These are phyloP conservation scores for Myotis lucifugus DNA, from an alignment of 2,113 vertebrate species.

Conservation along the genomic window DNA sequence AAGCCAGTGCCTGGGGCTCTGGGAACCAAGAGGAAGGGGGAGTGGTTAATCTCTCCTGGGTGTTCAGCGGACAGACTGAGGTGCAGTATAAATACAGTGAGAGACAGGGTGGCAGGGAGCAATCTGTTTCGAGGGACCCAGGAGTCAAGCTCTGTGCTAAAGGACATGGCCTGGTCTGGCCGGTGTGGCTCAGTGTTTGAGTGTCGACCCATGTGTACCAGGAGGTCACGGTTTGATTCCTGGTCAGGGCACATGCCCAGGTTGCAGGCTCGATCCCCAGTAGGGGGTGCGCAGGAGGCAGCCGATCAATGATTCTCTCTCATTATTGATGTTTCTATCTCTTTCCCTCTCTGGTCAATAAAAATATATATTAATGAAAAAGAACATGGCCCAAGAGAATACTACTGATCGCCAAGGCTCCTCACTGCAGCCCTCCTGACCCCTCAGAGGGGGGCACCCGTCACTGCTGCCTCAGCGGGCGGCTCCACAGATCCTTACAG, in stretches of 20 bases:
- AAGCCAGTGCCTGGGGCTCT: not conserved
- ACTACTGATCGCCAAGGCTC: not conserved
- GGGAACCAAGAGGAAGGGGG: not conserved
- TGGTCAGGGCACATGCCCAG: too few species aligned
- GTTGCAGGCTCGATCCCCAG: too few species aligned
- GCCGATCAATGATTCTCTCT: too few species aligned
- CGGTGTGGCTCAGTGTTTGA: too few species aligned
- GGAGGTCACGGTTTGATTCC: too few species aligned
- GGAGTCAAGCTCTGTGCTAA: not conserved
- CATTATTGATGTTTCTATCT: too few species aligned
- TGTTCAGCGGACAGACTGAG: not conserved
- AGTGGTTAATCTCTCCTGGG: not conserved
- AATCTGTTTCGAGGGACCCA: not conserved
- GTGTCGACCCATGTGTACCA: too few species aligned
- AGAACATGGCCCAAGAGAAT: not conserved
- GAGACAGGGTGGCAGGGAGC: not conserved
- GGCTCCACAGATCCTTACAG: rapidly evolving
- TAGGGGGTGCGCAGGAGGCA: too few species aligned
- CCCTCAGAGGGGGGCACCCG: not conserved
- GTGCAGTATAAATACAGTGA: rapidly evolving
- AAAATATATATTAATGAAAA: too few species aligned
- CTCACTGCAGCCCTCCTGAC: not conserved
- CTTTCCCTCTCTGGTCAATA: too few species aligned
- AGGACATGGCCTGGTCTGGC: not conserved
- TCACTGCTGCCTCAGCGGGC: not conserved